Conservation (phyloP, 2,888 invertebrate species). For the Gnatocerus cornutus region DNA sequence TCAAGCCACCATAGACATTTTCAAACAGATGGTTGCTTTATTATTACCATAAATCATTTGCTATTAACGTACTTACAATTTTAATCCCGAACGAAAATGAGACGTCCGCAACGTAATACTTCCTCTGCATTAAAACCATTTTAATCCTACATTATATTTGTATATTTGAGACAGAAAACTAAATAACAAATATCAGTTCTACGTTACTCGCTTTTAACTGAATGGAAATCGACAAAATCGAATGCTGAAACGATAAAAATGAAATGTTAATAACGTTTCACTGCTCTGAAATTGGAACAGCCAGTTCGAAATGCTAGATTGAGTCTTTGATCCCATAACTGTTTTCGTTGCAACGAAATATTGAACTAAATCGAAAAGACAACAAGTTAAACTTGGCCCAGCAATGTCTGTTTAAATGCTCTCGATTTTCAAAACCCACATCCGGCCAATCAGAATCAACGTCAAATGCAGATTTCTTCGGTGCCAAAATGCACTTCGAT, state of each 20-base stretch:
- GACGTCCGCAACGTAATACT: neutral
- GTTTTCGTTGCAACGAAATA: no score
- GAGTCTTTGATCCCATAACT: no score
- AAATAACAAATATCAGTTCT: constrained; percentile 21
- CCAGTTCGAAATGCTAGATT: neutral
- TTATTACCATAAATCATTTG: constrained; percentile 7
- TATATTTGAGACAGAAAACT: constrained; percentile 1
- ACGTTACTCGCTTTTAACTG: constrained; percentile 5
- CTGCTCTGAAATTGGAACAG: neutral
- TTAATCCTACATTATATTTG: constrained; percentile 12
- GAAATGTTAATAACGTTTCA: constrained; percentile 9
- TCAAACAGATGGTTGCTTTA: constrained; percentile 15
- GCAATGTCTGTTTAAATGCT: neutral
- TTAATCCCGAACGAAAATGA: neutral
- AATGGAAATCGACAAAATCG: neutral
- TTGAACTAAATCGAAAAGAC: no score
- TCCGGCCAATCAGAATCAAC: constrained; percentile 2
- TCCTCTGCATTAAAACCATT: constrained; percentile 3
- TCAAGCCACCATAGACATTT: neutral
- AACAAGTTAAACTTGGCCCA: neutral
- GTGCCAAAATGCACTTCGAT: constrained; percentile 4
- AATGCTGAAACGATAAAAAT: constrained; percentile 6
- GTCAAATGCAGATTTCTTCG: constrained; percentile 7
- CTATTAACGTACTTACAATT: constrained; percentile 9
- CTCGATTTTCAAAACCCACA: neutral